A percentile compares a stretch with the other conserved stretches of the same genome.
phyloP scores from a whole-genome alignment of 92 coral and sea anemone species.

The Diadumene lineata region DNA sequence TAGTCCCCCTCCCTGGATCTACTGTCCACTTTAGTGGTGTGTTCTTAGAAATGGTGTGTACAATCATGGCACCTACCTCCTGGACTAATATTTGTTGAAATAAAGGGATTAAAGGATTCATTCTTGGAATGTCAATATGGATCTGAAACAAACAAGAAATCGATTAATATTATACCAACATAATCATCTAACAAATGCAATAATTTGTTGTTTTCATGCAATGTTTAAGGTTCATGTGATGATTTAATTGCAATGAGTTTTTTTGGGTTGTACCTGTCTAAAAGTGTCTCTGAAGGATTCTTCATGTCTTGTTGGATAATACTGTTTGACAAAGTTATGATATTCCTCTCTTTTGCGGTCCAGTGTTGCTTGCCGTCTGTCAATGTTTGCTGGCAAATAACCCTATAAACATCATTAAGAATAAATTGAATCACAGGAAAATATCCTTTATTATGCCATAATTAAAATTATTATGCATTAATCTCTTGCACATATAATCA shows the following conservation, averaged over 20 bases:
- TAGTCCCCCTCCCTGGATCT: too few species aligned
- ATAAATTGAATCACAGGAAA: background rate
- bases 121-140: conserved; percentile 97
- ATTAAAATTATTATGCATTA: too few species aligned
- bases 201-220: background rate
- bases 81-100: conserved; percentile 94
- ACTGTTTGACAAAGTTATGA: conserved; percentile 85
- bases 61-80: conserved; percentile 71
- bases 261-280: conserved; percentile 78
- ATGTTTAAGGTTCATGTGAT: background rate
- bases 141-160: conserved; percentile 64
- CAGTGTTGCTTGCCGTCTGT: conserved; percentile 88
- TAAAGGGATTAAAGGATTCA: conserved; percentile 95
- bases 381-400: conserved; percentile 94
- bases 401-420: conserved; percentile 53
- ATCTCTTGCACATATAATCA: too few species aligned
- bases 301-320: conserved; percentile 95
- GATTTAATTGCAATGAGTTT: background rate
- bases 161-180: background rate
- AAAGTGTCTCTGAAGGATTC: conserved; percentile 92
- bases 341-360: conserved; percentile 97
- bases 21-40: too few species aligned
- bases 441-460: too few species aligned
- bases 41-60: too few species aligned
- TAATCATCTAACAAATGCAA: too few species aligned